Evolutionary conservation across 2,888 invertebrate genomes (phyloP).

Genomic region (Nemotelus nigrinus): DNA sequence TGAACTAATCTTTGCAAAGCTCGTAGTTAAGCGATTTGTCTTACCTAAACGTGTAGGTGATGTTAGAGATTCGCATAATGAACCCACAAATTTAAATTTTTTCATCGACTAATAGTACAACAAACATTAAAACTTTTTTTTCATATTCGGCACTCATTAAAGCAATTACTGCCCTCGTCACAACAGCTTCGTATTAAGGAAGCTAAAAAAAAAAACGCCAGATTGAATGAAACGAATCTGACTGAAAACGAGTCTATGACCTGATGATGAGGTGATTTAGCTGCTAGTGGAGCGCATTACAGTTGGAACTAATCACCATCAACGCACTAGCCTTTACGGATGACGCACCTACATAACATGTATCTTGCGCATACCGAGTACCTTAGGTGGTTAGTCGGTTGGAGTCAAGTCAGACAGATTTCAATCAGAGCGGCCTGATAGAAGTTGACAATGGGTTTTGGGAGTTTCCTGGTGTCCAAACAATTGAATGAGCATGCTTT

Average conservation of each 20-base stretch:
- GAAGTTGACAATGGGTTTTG: not conserved
- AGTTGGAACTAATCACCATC: slow-evolving; percentile 35
- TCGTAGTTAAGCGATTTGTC: no score
- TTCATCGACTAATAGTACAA: no score
- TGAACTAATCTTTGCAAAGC: no score
- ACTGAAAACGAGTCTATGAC: not conserved
- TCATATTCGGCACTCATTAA: not conserved
- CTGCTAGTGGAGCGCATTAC: slow-evolving; percentile 24
- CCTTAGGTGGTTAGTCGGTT: not conserved
- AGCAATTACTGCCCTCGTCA: not conserved
- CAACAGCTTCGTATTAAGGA: not conserved
- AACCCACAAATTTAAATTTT: no score
- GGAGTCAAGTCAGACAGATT: slow-evolving; percentile 5
- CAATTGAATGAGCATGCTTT: not conserved
- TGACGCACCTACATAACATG: slow-evolving; percentile 10
- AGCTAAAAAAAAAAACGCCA: not conserved
- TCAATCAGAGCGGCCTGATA: slow-evolving; percentile 12
- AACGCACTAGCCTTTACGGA: slow-evolving; percentile 9
- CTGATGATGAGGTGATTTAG: slow-evolving; percentile 29
- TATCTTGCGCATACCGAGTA: not conserved
- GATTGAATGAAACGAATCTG: not conserved
- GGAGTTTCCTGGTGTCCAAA: not conserved
- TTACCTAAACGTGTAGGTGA: no score
- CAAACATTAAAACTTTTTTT: not conserved
- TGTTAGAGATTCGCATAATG: no score